Base-by-base conservation (phyloP, 2,888 invertebrate genomes). In the Zaprionus lineosus region DNA sequence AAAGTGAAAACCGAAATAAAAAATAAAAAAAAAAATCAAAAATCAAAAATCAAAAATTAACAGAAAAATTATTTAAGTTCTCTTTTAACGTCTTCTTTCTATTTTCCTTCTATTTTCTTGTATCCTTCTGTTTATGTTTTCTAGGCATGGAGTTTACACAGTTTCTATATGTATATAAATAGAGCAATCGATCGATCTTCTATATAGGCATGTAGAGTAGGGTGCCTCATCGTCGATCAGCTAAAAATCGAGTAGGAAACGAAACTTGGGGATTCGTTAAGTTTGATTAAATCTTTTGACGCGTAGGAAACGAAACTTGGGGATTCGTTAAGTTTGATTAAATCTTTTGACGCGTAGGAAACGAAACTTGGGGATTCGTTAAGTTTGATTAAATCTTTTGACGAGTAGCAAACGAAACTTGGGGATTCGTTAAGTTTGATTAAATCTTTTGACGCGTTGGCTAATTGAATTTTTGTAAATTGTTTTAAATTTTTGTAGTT, bases 111-210 rank as follows among this genome's bases (percentile, higher is more conserved):
- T 19, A 19, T 43, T 34, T 50, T 39, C 33, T 31, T 33, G 36
- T 31, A 41, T 34, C 29, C 37, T 16, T 34, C 28, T 62, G 52
- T 63, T 67, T 29, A 31, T 53, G 44, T 48, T 51, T 43, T 59
- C 31, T 69, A 70, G 78, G 82, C 82, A 78, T 82, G 78, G 73
- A 78, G 82, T 73, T n/a, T n/a, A n/a, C 78, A 73, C 65, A 68
- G 58, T 65, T 74, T 37, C 28, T 19, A 24, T 50, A 24, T 24
- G n/a, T 24, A 24, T 8, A 7, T 24, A 7, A n/a, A n/a, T n/a
- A n/a, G n/a, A n/a, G n/a, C n/a, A n/a, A n/a, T n/a, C n/a, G n/a
- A n/a, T n/a, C n/a, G n/a, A n/a, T n/a, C n/a, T n/a, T 33, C 47
- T 53, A 46, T 40, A 28, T 43, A 39, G 16, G 33, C 51, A 19